Conservation (phyloP, 1,140 invertebrate species). For the Drosophila watanabei region DNA sequence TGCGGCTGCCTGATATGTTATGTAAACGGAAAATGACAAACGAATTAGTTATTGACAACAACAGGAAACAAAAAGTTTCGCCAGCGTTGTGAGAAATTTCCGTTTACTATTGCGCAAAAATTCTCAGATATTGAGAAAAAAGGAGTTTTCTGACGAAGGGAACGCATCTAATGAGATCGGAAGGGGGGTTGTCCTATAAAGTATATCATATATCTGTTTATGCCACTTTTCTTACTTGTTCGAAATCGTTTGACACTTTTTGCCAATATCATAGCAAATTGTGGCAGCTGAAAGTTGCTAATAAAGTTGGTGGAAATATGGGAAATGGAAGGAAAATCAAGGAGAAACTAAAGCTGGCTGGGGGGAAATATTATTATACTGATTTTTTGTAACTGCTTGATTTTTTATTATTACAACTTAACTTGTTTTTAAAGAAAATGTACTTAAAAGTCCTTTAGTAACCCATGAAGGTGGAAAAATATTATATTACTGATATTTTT, state of each 20-base stretch:
- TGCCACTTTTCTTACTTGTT: conserved; percentile 21
- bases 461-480: neutral
- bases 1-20: conserved; percentile 58
- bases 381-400: too few relatives aligned
- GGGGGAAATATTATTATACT: neutral
- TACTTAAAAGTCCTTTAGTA: too few relatives aligned
- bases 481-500: too few relatives aligned
- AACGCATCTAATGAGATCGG: conserved; percentile 67
- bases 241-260: conserved; percentile 63
- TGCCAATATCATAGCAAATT: conserved; percentile 65
- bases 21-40: conserved; percentile 84
- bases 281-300: conserved; percentile 24
- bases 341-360: neutral
- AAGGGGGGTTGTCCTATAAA: conserved; percentile 17
- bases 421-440: neutral
- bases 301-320: conserved; percentile 2
- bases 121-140: conserved; percentile 33
- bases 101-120: conserved; percentile 62
- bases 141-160: conserved; percentile 13
- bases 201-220: conserved; percentile 20
- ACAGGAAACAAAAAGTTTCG: conserved; percentile 78
- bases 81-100: conserved; percentile 75
- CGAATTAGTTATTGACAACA: conserved; percentile 84
- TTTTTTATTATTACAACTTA: neutral
- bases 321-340: neutral